Percentiles rank a stretch among this genome's conserved stretches.
These are phyloP conservation scores for Centropus bengalensis DNA, from an alignment of 2,113 vertebrate genomes.

Conservation along the genomic window DNA sequence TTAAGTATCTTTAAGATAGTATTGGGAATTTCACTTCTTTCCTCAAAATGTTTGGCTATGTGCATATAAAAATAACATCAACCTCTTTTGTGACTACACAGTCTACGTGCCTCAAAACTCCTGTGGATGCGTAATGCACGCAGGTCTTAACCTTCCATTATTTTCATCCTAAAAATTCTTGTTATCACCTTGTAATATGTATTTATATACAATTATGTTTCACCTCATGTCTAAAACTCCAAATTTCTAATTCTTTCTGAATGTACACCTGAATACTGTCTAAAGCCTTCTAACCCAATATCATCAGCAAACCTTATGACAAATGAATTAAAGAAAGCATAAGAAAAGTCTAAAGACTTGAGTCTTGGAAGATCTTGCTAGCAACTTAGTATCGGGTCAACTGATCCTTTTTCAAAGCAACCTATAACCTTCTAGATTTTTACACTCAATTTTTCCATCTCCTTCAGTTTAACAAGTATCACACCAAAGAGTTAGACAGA, in stretches of 20 bases:
- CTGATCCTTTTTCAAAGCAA: background rate
- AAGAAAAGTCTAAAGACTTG: background rate
- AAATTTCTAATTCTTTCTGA: background rate
- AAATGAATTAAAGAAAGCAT: background rate
- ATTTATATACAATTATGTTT: background rate
- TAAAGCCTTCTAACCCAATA: background rate
- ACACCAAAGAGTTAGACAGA: background rate
- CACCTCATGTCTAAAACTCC: background rate
- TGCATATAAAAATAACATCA: background rate
- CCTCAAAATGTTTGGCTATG: background rate
- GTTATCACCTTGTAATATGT: background rate
- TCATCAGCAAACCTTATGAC: background rate
- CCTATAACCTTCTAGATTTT: background rate
- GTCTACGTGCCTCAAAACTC: background rate
- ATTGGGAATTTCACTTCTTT: background rate
- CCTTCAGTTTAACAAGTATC: background rate
- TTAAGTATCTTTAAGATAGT: background rate
- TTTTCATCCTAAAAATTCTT: background rate
- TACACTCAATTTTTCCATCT: background rate
- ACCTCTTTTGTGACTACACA: background rate
- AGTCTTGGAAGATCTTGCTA: background rate
- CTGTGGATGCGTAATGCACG: background rate
- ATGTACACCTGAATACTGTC: background rate
- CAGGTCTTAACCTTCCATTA: background rate
- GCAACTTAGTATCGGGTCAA: background rate